Base-by-base conservation (phyloP, 2,888 invertebrate species). In the Nemurella pictetii region DNA sequence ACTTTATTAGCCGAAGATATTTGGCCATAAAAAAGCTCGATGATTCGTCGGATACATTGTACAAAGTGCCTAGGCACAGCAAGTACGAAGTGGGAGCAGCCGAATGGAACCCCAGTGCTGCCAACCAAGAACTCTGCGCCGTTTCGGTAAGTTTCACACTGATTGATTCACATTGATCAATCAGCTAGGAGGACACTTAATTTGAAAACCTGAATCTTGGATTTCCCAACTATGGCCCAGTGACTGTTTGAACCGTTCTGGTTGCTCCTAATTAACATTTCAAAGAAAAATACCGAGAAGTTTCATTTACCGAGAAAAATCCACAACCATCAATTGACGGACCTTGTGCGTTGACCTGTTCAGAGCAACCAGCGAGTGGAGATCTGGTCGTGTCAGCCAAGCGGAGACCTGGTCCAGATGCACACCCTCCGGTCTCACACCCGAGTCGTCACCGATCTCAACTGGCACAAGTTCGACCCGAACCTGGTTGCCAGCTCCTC, bases 31-130 rank as follows among this genome's bases (percentile, higher is more conserved):
- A 97, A 88, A 94, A 95, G 88, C 91, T 98, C 81, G 95, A 95
- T 86, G 93, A 94, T 83, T 92, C 94, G 0, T 92, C 92, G 12
- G 95, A 94, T 88, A 92, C 93, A 0, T 91, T 96, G 12, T 94
- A 94, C 87, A 96, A 96, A 88, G 95, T 96, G 89, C 94, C 95
- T 32, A 92, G 97, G 27, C 96, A 97, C 89, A 97, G 97, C 89
- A 97, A 98, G 91, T 98, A 97, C 90, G 98, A 98, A 90, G 96
- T 98, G 0, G 96, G 96, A 3, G 95, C 96, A 20, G 97, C 97
- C 0, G 97, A 98, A 91, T 98, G 97, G 96, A 97, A 97, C 89
- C 97, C 96, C 83, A 95, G 95, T 74, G 92, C 93, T 84, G 93
- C 94, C 83, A 94, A 96, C 85, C 94, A 94, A 89, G 95, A 96